phyloP scores from a whole-genome alignment of 2,797 vertebrate species.

The Hirundo rustica region DNA sequence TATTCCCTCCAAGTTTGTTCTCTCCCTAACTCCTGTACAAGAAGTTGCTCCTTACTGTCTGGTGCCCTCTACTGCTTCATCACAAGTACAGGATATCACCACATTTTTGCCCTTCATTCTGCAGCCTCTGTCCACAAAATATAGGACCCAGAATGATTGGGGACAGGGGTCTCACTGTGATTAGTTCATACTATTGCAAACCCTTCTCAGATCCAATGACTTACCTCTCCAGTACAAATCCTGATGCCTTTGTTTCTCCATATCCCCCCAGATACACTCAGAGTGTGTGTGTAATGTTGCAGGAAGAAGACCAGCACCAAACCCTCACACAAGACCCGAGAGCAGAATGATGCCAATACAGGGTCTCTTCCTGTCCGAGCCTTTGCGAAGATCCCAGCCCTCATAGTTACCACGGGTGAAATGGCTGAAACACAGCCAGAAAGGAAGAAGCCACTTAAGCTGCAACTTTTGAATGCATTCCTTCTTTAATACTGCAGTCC shows the following conservation, averaged over 20 bases:
- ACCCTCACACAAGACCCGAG: neutral
- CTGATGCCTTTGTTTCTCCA: neutral
- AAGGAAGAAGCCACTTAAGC: neutral
- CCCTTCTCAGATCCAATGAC: neutral
- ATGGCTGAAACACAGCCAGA: neutral
- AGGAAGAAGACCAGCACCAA: neutral
- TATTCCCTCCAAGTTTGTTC: neutral
- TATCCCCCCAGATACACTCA: neutral
- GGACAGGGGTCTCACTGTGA: neutral
- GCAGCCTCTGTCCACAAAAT: neutral
- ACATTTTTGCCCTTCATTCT: neutral
- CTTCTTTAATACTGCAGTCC: neutral
- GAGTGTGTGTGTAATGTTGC: neutral
- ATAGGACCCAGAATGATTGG: neutral
- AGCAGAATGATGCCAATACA: neutral
- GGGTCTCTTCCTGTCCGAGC: neutral
- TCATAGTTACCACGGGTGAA: rapidly evolving
- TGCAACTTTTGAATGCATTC: neutral
- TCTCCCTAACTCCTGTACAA: neutral
- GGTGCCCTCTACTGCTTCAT: conserved; percentile 55
- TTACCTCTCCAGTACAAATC: neutral
- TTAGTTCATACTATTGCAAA: neutral
- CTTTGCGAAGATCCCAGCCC: neutral
- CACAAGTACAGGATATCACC: neutral
- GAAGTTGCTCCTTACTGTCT: neutral